These are phyloP conservation scores for Pantherophis alleghaniensis DNA, from an alignment of 2,797 vertebrate species.

Conservation along the genomic window DNA sequence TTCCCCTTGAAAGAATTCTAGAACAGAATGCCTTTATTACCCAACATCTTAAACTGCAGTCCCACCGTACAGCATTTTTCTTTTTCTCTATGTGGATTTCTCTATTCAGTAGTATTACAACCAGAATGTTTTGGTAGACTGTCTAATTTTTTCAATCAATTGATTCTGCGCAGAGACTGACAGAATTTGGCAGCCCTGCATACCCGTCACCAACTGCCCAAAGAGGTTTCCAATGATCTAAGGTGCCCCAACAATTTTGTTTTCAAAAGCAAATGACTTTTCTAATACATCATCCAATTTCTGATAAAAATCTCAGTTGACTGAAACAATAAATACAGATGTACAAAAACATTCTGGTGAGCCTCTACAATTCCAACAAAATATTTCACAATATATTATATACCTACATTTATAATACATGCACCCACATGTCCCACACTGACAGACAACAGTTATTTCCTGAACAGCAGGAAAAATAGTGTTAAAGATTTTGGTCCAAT, in stretches of 20 bases:
- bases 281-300: slow-evolving; percentile 47
- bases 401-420: slow-evolving; percentile 72
- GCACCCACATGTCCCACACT: slow-evolving; percentile 72
- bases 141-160: slow-evolving; percentile 34
- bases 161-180: slow-evolving; percentile 17
- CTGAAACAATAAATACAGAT: slow-evolving; percentile 66
- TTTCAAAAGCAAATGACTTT: slow-evolving; percentile 44
- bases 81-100: slow-evolving; percentile 35
- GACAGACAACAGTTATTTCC: slow-evolving; percentile 66
- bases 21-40: slow-evolving; percentile 26
- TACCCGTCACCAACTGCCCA: slow-evolving; percentile 47
- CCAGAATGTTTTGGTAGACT: slow-evolving; percentile 70
- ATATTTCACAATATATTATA: slow-evolving; percentile 70
- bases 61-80: slow-evolving; percentile 46
- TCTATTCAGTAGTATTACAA: slow-evolving; percentile 55
- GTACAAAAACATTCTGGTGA: slow-evolving; percentile 69
- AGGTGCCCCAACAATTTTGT: slow-evolving; percentile 66
- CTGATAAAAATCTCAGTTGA: slow-evolving; percentile 49
- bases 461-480: slow-evolving; percentile 61
- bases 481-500: slow-evolving; percentile 73
- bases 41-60: slow-evolving; percentile 63
- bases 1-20: background rate
- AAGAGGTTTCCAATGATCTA: slow-evolving; percentile 54
- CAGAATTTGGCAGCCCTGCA: slow-evolving; percentile 40
- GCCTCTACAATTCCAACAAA: slow-evolving; percentile 67